phyloP scores from a whole-genome alignment of 2,797 vertebrate species.

The Paguma larvata region DNA sequence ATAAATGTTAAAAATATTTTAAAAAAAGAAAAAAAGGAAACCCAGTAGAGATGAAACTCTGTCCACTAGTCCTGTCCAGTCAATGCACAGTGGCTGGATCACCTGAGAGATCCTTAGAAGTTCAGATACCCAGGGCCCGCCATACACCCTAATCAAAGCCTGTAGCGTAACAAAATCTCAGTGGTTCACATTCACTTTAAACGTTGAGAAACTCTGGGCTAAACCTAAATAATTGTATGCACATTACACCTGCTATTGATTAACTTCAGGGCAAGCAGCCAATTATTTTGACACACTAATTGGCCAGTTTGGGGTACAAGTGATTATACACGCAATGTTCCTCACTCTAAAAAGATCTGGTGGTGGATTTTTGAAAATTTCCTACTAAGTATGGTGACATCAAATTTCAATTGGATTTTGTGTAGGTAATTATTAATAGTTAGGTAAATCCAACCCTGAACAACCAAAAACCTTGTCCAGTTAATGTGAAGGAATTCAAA shows the following conservation, averaged over 20 bases:
- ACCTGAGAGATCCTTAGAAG: not conserved
- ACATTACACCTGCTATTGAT: not conserved
- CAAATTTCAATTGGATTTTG: slow-evolving; percentile 5
- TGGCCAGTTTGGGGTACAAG: not conserved
- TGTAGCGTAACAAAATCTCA: not conserved
- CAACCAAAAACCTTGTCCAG: not conserved
- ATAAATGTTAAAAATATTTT: too few relatives aligned
- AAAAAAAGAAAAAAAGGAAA: not conserved
- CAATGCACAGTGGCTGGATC: not conserved
- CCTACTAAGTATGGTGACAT: not conserved
- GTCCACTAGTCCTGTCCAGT: not conserved
- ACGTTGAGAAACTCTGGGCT: not conserved
- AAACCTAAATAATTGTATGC: not conserved
- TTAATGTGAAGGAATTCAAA: not conserved
- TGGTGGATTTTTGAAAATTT: slow-evolving; percentile 40
- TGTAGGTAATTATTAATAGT: slow-evolving; percentile 2
- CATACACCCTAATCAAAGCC: not conserved
- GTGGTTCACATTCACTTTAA: not conserved
- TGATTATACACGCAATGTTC: not conserved
- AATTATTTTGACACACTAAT: slow-evolving; percentile 36
- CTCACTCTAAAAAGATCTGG: not conserved
- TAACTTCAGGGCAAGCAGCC: not conserved
- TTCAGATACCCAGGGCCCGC: not conserved
- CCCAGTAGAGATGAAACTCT: not conserved
- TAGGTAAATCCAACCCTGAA: slow-evolving; percentile 7